Conservation (phyloP, 2,888 invertebrate species). For the Protophormia terraenovae region DNA sequence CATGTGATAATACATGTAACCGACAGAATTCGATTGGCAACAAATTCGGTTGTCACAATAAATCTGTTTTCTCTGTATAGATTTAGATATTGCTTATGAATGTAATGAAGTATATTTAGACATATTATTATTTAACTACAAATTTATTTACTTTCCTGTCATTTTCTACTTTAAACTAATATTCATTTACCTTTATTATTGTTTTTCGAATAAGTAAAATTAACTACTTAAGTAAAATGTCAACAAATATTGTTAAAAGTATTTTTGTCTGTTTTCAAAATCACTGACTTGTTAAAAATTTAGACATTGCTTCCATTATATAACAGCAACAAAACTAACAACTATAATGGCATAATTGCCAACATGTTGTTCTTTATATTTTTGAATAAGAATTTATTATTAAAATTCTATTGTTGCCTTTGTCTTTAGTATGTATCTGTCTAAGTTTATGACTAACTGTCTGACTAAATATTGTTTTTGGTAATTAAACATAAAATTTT, state of each 20-base stretch:
- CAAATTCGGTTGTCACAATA: too few relatives aligned
- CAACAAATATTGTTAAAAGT: conserved; percentile 32
- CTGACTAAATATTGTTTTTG: conserved; percentile 1
- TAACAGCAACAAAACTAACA: not conserved
- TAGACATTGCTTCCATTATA: conserved; percentile 9
- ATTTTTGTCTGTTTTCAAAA: conserved; percentile 11
- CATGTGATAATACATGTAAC: too few relatives aligned
- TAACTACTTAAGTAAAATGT: not conserved
- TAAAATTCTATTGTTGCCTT: not conserved
- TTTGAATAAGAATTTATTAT: not conserved
- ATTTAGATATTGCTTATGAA: too few relatives aligned
- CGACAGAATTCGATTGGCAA: too few relatives aligned
- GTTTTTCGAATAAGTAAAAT: not conserved
- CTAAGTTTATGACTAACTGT: not conserved
- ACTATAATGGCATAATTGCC: not conserved
- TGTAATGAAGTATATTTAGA: too few relatives aligned
- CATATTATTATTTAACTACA: not conserved
- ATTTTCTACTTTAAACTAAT: not conserved
- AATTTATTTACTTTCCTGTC: not conserved
- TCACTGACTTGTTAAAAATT: conserved; percentile 36
- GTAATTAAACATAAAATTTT: conserved; percentile 39
- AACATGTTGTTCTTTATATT: conserved; percentile 6
- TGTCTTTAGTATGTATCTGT: not conserved
- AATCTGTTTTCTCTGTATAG: too few relatives aligned
- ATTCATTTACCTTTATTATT: not conserved